Conservation (phyloP, 2,113 vertebrate genomes). For the Empidonax alnorum region DNA sequence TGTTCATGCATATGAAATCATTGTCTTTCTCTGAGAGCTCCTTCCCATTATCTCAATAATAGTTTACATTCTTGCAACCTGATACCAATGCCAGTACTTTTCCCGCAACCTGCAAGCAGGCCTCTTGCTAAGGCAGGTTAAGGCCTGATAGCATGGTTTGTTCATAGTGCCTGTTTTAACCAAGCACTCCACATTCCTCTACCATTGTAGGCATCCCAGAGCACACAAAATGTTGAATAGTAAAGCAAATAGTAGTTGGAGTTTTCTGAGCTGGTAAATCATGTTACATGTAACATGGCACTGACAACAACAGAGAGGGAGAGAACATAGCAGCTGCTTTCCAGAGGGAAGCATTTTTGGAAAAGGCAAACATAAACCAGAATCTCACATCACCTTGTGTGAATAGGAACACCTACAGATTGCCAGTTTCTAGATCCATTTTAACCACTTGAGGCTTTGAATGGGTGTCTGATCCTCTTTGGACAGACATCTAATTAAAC, state of each 20-base stretch:
- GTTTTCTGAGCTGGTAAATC: not conserved
- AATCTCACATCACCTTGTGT: not conserved
- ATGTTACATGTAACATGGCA: not conserved
- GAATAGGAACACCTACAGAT: not conserved
- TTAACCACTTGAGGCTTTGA: not conserved
- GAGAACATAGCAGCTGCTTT: not conserved
- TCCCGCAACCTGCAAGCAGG: too few species aligned
- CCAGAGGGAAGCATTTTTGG: not conserved
- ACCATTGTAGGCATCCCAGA: not conserved
- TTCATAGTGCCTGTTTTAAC: too few species aligned
- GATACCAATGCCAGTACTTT: too few species aligned
- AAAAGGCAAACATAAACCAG: not conserved
- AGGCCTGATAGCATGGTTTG: too few species aligned
- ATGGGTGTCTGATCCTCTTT: constrained; percentile 4
- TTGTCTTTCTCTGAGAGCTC: too few species aligned
- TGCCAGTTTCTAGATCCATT: not conserved
- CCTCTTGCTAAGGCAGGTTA: too few species aligned
- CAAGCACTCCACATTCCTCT: not conserved
- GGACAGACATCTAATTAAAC: constrained; percentile 51
- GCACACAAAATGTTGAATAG: not conserved
- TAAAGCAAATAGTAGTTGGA: not conserved
- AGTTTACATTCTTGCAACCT: too few species aligned
- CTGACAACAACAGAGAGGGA: not conserved
- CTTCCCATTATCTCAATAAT: too few species aligned
- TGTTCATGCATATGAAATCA: too few species aligned